Base-by-base conservation (phyloP, 2,888 invertebrate genomes). In the Drosophila flavopinicola region DNA sequence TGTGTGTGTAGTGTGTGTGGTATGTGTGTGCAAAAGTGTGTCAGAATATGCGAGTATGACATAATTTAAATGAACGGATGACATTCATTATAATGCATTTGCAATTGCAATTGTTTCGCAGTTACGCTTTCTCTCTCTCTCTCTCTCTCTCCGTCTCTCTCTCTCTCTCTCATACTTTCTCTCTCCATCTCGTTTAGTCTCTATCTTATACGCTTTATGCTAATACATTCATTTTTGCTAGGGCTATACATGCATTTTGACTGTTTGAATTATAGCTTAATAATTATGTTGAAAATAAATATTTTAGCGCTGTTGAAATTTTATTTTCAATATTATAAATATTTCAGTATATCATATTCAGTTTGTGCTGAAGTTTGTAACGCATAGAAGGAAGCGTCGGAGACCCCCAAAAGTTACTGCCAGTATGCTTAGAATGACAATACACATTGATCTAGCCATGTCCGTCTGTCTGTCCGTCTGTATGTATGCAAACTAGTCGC, bases 31-130 rank as follows among this genome's bases (percentile, higher is more conserved):
- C 35, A 49, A 75, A 70, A 74, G 77, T 73, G 77, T 71, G 71
- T 71, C 75, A 75, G 47, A 52, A 11, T 60, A 49, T 69, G 58
- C 61, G 27, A 54, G 51, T 63, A 79, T 84, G 83, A 86, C 88
- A 85, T 85, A 85, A 85, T 86, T 86, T 85, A 80, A 88, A 86
- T 85, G 78, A 85, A 87, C 84, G 84, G 88, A 85, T 85, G 84
- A 80, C 88, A 88, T 86, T 88, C 88, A 87, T 85, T 85, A 88
- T 75, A 78, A 72, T 64, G 84, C 75, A 77, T 77, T 83, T 69
- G 66, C 59, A 64, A 66, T 65, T 47, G 63, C 75, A 71, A 59
- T 75, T 77, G 60, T 49, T 49, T 41, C 42, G 29, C 48, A 56
- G 39, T 23, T 42, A 37, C 17, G 29, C 37, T 25, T 25, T 9